phyloP scores from a whole-genome alignment of 2,888 invertebrate species.

The Pristionchus maxplancki region DNA sequence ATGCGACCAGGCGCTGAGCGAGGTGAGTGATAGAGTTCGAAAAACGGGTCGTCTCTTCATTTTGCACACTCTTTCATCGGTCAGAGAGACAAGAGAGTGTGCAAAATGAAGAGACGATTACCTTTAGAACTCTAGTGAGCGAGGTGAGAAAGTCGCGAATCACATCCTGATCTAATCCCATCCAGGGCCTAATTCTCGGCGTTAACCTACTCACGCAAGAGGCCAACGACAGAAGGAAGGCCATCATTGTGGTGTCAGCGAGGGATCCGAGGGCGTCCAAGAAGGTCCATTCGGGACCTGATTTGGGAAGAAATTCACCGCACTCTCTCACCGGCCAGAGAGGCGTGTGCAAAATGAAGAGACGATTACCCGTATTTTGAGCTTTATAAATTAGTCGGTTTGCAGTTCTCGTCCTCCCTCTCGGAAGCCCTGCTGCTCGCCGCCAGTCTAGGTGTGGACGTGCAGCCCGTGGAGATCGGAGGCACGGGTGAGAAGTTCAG shows the following conservation, averaged over 20 bases:
- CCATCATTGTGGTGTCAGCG: conserved; percentile 22
- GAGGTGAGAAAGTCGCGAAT: no score
- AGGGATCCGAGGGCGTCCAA: neutral
- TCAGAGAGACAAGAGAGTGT: no score
- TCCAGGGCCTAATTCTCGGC: conserved; percentile 12
- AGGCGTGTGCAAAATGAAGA: no score
- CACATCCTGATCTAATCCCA: no score
- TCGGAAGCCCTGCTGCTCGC: conserved; percentile 31
- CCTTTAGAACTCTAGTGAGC: no score
- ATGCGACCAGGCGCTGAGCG: conserved; percentile 29
- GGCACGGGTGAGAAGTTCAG: conserved; percentile 24
- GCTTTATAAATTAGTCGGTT: no score
- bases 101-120: no score
- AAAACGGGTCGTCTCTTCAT: neutral
- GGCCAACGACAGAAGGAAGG: conserved; percentile 22
- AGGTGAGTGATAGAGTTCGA: neutral
- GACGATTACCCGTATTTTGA: no score
- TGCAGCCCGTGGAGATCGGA: conserved; percentile 28
- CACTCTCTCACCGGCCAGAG: no score
- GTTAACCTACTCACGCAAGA: conserved; percentile 42
- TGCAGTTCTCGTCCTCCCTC: conserved; percentile 36
- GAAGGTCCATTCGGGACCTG: neutral
- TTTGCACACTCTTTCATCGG: no score
- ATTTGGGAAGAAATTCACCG: no score
- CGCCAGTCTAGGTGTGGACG: conserved; percentile 24